Evolutionary conservation across 2,797 vertebrate genomes (phyloP).

Genomic region (Hydrolagus colliei): DNA sequence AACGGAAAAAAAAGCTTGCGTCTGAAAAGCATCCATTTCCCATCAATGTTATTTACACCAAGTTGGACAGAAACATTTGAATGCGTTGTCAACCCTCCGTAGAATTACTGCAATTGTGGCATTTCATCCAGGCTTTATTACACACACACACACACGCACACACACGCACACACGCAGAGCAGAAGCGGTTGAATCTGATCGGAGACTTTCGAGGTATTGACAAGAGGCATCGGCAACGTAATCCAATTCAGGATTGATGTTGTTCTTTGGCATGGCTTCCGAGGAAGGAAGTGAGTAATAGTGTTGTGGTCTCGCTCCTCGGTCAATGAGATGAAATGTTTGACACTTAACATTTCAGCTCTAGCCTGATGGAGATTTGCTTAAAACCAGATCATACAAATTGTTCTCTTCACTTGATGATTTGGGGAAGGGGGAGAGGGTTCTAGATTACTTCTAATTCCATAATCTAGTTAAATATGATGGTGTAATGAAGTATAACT

Average conservation of each 20-base stretch:
- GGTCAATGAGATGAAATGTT: not conserved
- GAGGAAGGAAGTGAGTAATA: not conserved
- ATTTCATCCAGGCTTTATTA: too few species aligned
- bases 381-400: not conserved
- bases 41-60: too few species aligned
- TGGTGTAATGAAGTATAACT: not conserved
- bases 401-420: not conserved
- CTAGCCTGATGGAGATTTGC: not conserved
- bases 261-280: not conserved
- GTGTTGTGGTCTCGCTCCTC: too few species aligned
- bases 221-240: not conserved
- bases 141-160: too few species aligned
- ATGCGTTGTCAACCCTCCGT: too few species aligned
- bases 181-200: not conserved
- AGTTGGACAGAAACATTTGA: too few species aligned
- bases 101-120: too few species aligned
- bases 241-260: not conserved
- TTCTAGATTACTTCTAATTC: not conserved
- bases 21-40: too few species aligned
- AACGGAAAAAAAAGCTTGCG: too few species aligned
- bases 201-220: not conserved
- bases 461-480: not conserved
- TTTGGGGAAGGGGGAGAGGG: not conserved
- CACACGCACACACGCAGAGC: not conserved
- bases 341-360: not conserved